These are phyloP conservation scores for Troglohyphantes excavatus DNA, from an alignment of 2,888 invertebrate genomes.

Conservation along the genomic window DNA sequence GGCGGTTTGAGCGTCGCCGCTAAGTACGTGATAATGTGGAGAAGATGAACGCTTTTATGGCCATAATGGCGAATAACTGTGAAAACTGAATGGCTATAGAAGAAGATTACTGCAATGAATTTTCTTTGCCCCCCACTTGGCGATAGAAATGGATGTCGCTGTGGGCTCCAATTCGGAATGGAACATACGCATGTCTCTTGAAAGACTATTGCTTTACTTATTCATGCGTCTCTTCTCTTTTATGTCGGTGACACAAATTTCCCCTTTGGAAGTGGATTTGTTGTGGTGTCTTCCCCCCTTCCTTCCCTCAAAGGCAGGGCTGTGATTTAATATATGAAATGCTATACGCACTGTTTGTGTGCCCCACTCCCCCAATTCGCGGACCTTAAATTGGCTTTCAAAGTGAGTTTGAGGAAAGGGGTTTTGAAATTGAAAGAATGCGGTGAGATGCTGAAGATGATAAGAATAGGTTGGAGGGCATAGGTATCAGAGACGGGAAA, in stretches of 20 bases:
- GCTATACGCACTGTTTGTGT: not conserved
- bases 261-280: slow-evolving; percentile 43
- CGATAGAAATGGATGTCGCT: not conserved
- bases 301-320: not conserved
- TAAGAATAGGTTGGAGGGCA: not conserved
- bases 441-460: not conserved
- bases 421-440: slow-evolving; percentile 1
- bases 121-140: slow-evolving; percentile 19
- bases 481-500: too few species aligned
- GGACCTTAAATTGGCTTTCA: not conserved
- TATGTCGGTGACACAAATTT: slow-evolving; percentile 8
- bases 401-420: not conserved
- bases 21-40: slow-evolving; percentile 73
- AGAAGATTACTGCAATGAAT: slow-evolving; percentile 70
- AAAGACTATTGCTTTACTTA: slow-evolving; percentile 32
- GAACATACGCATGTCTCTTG: not conserved
- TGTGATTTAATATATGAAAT: slow-evolving; percentile 6
- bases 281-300: too few species aligned
- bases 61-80: slow-evolving; percentile 67
- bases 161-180: not conserved
- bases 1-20: slow-evolving; percentile 22
- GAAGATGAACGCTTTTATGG: slow-evolving; percentile 72
- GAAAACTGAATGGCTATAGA: slow-evolving; percentile 74
- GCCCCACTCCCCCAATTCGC: not conserved
- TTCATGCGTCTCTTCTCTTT: not conserved